Evolutionary conservation across 2,113 vertebrate genomes (phyloP).

Genomic region (Synodontis membranacea): DNA sequence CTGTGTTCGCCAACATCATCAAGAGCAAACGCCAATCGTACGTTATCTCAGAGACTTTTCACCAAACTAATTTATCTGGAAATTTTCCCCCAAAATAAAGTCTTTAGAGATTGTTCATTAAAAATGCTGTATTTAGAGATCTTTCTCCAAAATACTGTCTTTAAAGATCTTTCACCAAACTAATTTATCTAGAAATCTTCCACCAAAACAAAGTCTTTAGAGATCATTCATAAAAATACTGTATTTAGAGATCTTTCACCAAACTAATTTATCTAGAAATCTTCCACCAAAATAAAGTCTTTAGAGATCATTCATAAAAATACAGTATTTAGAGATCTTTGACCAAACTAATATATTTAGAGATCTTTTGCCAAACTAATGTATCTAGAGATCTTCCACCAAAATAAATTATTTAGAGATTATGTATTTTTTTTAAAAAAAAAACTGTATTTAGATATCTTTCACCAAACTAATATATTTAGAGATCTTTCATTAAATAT

Average conservation of each 20-base stretch:
- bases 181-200: neutral
- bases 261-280: neutral
- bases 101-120: too few relatives aligned
- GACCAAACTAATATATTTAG: too few relatives aligned
- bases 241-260: neutral
- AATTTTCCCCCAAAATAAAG: neutral
- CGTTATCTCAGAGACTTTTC: neutral
- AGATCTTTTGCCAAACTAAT: too few relatives aligned
- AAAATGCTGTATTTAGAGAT: neutral
- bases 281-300: neutral
- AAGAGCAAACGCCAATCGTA: conserved; percentile 75
- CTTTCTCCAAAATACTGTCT: neutral
- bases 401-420: neutral
- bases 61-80: neutral
- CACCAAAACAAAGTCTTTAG: too few relatives aligned
- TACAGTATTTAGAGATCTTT: too few relatives aligned
- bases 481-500: too few relatives aligned
- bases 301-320: too few relatives aligned
- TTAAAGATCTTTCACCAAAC: neutral
- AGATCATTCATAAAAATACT: too few relatives aligned
- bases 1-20: conserved; percentile 75
- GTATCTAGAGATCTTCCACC: neutral
- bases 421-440: too few relatives aligned
- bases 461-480: too few relatives aligned
- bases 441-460: too few relatives aligned